Evolutionary conservation across 23 tunicate species (phyloP).

Genomic region (Styela clava): DNA sequence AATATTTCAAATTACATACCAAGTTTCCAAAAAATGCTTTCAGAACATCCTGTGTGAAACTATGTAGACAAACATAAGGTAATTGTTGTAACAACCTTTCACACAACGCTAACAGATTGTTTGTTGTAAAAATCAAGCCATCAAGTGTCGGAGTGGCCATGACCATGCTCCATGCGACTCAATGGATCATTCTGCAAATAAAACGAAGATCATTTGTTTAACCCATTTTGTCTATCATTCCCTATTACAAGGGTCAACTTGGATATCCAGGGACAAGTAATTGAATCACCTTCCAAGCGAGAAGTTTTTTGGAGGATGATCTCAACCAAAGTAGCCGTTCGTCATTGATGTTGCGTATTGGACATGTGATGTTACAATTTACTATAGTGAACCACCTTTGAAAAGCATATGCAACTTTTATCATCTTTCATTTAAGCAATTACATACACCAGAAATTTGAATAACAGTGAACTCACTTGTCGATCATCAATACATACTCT

Average conservation of each 20-base stretch:
- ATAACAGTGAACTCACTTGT: background rate
- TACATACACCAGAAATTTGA: too few species aligned
- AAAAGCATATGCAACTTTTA: background rate
- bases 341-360: background rate
- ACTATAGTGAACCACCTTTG: conserved; percentile 32
- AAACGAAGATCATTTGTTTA: too few species aligned
- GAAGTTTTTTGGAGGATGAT: too few species aligned
- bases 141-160: conserved; percentile 41
- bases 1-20: too few species aligned
- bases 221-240: too few species aligned
- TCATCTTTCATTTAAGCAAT: background rate
- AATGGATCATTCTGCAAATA: background rate
- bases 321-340: too few species aligned
- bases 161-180: background rate
- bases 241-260: too few species aligned
- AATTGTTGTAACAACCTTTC: background rate
- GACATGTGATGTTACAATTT: background rate
- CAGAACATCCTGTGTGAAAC: conserved; percentile 50
- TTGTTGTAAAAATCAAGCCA: conserved; percentile 34
- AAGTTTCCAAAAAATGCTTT: conserved; percentile 70
- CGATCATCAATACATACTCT: conserved; percentile 25
- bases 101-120: conserved; percentile 15
- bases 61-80: conserved; percentile 19
- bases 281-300: too few species aligned
- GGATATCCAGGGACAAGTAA: too few species aligned